phyloP scores from a whole-genome alignment of 2,797 vertebrate species.

The Eulemur albifrons region DNA sequence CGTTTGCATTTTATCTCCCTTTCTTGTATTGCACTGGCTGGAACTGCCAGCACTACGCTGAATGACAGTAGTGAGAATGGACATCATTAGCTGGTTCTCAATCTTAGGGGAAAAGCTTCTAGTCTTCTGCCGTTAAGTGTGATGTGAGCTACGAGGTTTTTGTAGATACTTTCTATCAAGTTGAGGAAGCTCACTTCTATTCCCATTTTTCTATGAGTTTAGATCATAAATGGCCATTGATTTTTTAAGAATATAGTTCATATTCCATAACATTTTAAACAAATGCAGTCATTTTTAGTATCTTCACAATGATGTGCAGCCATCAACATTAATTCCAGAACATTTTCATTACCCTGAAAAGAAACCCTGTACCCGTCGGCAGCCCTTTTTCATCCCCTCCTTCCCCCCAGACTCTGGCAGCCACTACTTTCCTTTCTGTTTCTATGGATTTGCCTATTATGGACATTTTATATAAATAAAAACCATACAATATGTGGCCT shows the following conservation, averaged over 20 bases:
- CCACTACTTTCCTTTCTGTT: not conserved
- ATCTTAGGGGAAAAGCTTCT: not conserved
- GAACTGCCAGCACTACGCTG: not conserved
- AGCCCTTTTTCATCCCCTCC: not conserved
- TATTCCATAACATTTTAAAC: not conserved
- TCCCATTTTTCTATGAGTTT: not conserved
- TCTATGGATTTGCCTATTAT: not conserved
- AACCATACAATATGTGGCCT: too few species aligned
- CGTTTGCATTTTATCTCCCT: not conserved
- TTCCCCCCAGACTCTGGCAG: not conserved
- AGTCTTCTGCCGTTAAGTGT: not conserved
- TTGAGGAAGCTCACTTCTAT: not conserved
- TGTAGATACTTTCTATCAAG: not conserved
- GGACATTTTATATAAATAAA: not conserved
- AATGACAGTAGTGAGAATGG: not conserved
- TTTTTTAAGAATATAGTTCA: not conserved
- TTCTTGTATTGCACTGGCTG: not conserved
- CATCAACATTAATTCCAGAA: not conserved
- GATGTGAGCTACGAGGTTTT: not conserved
- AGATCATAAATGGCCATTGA: not conserved
- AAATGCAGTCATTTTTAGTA: not conserved
- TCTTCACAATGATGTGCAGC: too few species aligned
- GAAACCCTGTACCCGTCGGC: not conserved
- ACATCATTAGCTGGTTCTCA: not conserved
- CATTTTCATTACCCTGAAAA: too few species aligned